Percentiles rank a stretch among this genome's conserved stretches.
phyloP scores from a whole-genome alignment of 2,113 vertebrate species.

The Kobus ellipsiprymnus region DNA sequence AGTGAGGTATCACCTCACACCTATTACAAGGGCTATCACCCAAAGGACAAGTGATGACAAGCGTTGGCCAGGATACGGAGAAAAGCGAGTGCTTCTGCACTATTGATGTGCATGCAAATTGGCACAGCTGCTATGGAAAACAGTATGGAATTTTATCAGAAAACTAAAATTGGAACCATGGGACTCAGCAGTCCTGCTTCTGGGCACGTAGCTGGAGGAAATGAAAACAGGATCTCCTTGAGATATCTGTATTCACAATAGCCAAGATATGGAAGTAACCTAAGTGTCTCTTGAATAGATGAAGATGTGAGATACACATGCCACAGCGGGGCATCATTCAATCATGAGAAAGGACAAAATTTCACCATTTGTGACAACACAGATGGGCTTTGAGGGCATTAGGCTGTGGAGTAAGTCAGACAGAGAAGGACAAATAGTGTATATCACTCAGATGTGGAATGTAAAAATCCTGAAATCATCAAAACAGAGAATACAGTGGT shows the following conservation, averaged over 20 bases:
- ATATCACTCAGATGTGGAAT: background rate
- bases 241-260: background rate
- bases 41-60: background rate
- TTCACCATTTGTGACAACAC: background rate
- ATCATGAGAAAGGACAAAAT: background rate
- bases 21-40: background rate
- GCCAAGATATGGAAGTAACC: background rate
- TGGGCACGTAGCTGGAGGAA: background rate
- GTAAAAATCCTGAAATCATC: background rate
- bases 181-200: background rate
- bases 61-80: background rate
- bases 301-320: background rate
- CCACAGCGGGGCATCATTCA: background rate
- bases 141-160: background rate
- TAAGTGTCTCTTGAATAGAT: background rate
- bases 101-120: fast-evolving
- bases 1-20: background rate
- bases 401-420: background rate
- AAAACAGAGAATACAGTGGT: background rate
- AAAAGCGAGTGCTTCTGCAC: fast-evolving
- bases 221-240: background rate
- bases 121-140: background rate
- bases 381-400: background rate
- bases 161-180: background rate
- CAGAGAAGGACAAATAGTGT: background rate